Percentiles rank a stretch among this genome's conserved stretches.
These are phyloP conservation scores for Apoderus coryli DNA, from an alignment of 2,888 invertebrate species.

Conservation along the genomic window DNA sequence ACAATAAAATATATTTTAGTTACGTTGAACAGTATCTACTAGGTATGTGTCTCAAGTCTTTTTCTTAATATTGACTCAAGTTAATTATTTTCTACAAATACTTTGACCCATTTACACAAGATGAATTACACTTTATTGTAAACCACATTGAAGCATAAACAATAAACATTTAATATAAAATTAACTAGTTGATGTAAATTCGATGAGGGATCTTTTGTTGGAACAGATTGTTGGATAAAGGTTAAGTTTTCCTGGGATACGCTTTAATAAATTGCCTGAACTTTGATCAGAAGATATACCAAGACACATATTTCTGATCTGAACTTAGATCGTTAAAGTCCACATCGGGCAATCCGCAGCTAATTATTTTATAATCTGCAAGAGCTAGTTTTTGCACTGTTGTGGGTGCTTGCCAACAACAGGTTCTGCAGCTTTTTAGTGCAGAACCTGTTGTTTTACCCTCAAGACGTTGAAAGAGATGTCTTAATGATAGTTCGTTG, in stretches of 20 bases:
- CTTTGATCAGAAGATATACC: constrained; percentile 9
- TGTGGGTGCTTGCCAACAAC: constrained; percentile 5
- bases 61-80: not conserved
- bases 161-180: too few relatives aligned
- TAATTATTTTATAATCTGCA: constrained; percentile 4
- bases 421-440: not conserved
- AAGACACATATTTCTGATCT: constrained; percentile 6
- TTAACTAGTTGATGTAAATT: constrained; percentile 9
- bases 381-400: constrained; percentile 1
- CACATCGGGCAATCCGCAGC: constrained; percentile 1
- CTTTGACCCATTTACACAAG: constrained; percentile 5
- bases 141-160: constrained; percentile 7
- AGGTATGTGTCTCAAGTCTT: constrained; percentile 4
- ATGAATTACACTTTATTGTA: constrained; percentile 7
- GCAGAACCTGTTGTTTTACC: constrained; percentile 6
- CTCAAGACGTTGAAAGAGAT: constrained; percentile 4
- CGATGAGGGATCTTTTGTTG: constrained; percentile 4
- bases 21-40: constrained; percentile 2
- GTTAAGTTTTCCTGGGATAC: constrained; percentile 10
- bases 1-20: too few relatives aligned
- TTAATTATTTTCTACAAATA: constrained; percentile 6
- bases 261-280: constrained; percentile 7
- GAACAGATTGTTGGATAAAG: constrained; percentile 8
- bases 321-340: constrained; percentile 1
- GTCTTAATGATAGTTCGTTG: constrained; percentile 17